A percentile compares a stretch with the other conserved stretches of the same genome.
phyloP scores from a whole-genome alignment of 2,797 vertebrate species.

The Urophycis tenuis region DNA sequence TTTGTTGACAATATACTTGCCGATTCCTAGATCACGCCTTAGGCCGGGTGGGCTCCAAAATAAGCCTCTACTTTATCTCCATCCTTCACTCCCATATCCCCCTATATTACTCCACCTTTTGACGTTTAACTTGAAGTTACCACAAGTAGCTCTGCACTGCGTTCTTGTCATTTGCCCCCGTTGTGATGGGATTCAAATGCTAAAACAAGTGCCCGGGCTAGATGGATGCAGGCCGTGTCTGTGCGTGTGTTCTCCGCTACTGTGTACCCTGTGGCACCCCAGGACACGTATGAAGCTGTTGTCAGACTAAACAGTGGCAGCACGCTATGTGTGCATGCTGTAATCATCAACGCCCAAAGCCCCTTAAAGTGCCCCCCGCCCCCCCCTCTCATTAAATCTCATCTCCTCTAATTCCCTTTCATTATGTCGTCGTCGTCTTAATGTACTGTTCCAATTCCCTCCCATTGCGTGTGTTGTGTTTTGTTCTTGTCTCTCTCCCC shows the following conservation, averaged over 20 bases:
- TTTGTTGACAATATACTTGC: neutral
- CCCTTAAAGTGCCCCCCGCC: neutral
- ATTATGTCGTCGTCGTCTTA: constrained; percentile 29
- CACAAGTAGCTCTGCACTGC: neutral
- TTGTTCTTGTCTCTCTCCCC: constrained; percentile 37
- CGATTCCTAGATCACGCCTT: neutral
- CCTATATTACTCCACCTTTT: neutral
- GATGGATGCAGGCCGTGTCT: neutral
- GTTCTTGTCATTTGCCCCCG: neutral
- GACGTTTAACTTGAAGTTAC: neutral
- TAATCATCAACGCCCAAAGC: neutral
- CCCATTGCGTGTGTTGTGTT: constrained; percentile 21
- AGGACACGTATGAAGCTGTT: neutral
- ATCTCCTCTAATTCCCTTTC: constrained; percentile 4
- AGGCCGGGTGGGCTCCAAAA: neutral
- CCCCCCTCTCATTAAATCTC: neutral
- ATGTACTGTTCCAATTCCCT: neutral
- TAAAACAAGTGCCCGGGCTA: neutral
- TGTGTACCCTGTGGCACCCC: neutral
- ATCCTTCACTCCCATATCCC: neutral
- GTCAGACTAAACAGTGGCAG: neutral
- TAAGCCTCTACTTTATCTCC: neutral
- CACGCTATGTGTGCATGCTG: neutral
- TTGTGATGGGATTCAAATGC: neutral
- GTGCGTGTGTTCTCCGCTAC: neutral